A percentile compares a stretch with the other conserved stretches of the same genome.
phyloP scores from a whole-genome alignment of 2,113 vertebrate genomes.

The Coregonus clupeaformis region DNA sequence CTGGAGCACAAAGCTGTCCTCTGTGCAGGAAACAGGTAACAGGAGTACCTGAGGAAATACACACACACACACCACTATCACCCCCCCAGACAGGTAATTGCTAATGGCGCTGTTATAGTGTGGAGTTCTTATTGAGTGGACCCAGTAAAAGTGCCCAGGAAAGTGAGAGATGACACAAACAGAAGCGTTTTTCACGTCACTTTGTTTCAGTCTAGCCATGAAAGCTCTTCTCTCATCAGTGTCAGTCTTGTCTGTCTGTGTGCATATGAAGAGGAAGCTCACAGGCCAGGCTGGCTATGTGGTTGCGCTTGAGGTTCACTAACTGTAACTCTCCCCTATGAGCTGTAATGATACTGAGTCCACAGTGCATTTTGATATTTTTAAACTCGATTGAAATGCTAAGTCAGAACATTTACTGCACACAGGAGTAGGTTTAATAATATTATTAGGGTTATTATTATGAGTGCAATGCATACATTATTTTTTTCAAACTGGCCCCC shows the following conservation, averaged over 20 bases:
- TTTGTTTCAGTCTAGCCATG: too few species aligned
- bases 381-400: background rate
- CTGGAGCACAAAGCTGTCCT: conserved; percentile 87
- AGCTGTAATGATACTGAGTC: background rate
- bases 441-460: too few species aligned
- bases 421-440: background rate
- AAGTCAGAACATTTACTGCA: background rate
- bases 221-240: too few species aligned
- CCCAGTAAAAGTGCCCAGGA: too few species aligned
- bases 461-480: too few species aligned
- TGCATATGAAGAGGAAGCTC: background rate
- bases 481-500: too few species aligned
- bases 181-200: too few species aligned
- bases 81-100: background rate
- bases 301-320: background rate
- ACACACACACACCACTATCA: conserved; percentile 20
- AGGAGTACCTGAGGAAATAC: conserved; percentile 30
- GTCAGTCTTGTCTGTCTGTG: background rate
- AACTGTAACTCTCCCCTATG: background rate
- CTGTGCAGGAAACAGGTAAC: conserved; percentile 84
- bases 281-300: background rate
- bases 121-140: too few species aligned
- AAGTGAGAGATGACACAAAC: too few species aligned
- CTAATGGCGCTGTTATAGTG: too few species aligned
- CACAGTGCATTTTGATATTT: background rate